Evolutionary conservation across 2,888 invertebrate species (phyloP).

Genomic region (Eledone cirrhosa): DNA sequence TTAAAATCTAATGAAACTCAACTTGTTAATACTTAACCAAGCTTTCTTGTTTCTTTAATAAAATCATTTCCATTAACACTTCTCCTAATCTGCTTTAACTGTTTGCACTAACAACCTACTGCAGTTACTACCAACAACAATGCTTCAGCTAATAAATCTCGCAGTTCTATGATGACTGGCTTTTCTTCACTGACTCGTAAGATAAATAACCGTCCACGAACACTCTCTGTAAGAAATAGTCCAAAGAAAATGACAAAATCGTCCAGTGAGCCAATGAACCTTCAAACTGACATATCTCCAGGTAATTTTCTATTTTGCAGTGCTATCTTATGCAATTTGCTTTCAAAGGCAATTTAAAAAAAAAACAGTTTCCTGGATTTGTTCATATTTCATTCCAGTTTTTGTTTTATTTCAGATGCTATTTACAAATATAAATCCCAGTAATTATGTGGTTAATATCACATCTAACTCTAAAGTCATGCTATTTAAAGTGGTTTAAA

Average conservation of each 20-base stretch:
- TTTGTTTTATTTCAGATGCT: neutral
- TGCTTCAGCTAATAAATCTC: conserved; percentile 22
- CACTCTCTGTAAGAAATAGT: conserved; percentile 46
- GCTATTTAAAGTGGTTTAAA: no score
- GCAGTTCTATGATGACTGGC: conserved; percentile 36
- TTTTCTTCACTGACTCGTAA: conserved; percentile 49
- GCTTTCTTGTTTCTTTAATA: no score
- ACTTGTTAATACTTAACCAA: no score
- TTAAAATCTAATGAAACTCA: no score
- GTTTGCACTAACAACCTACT: neutral
- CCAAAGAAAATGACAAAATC: conserved; percentile 60
- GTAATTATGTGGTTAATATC: no score
- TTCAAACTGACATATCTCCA: conserved; percentile 63
- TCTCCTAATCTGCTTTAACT: no score
- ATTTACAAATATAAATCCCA: conserved; percentile 18
- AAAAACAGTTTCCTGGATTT: no score
- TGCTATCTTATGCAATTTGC: no score
- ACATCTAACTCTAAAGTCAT: no score
- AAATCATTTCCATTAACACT: no score
- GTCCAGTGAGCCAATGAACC: conserved; percentile 64
- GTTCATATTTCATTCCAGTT: neutral
- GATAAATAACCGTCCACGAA: conserved; percentile 51
- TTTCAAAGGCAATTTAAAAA: no score
- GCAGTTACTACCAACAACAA: conserved; percentile 26
- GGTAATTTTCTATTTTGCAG: conserved; percentile 42